These are phyloP conservation scores for Poicephalus gulielmi DNA, from an alignment of 2,113 vertebrate species.

Conservation along the genomic window DNA sequence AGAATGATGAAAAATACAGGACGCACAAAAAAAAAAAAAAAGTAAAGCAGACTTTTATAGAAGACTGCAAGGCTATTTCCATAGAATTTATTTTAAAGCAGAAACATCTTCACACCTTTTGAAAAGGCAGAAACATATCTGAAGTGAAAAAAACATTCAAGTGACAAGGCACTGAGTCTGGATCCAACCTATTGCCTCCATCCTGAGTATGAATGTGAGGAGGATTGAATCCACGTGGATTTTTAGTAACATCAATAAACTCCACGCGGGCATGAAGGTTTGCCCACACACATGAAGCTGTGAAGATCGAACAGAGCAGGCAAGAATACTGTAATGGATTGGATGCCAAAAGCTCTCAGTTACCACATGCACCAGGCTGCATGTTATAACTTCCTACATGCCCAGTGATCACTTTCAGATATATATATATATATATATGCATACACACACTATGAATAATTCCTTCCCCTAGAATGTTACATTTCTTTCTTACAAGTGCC, in stretches of 20 bases:
- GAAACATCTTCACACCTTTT: conserved; percentile 29
- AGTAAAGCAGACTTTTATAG: neutral
- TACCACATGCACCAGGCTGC: neutral
- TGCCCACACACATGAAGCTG: neutral
- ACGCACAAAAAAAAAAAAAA: neutral
- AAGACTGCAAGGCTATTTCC: neutral
- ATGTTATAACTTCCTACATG: neutral
- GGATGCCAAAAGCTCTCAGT: neutral
- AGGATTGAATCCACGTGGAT: neutral
- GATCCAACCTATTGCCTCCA: conserved; percentile 8
- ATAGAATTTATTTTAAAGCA: conserved; percentile 22
- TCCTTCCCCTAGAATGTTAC: neutral
- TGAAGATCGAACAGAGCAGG: neutral
- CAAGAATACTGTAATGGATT: neutral
- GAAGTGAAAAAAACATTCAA: conserved; percentile 34
- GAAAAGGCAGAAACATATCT: neutral
- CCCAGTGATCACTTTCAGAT: neutral
- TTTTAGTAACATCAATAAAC: conserved; percentile 13
- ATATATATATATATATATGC: neutral
- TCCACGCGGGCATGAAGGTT: neutral
- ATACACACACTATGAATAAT: neutral
- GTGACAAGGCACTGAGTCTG: neutral
- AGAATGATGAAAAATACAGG: conserved; percentile 17
- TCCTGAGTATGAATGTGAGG: neutral
- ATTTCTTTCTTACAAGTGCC: neutral